Conservation (phyloP, 2,113 vertebrate species). For the Varanus salvator region DNA sequence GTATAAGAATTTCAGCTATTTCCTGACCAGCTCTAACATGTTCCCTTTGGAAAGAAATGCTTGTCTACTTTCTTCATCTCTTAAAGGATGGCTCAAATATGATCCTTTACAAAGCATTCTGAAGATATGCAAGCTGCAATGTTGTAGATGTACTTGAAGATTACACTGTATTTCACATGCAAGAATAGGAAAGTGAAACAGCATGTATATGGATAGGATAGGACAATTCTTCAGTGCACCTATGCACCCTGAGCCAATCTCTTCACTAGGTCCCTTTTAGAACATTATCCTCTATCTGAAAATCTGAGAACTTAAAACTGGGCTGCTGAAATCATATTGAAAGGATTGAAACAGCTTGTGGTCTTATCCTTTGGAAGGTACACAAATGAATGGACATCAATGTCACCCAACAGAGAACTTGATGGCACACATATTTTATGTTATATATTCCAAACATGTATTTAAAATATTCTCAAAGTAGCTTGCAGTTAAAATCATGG, state of each 20-base stretch:
- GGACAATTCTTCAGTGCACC: constrained; percentile 47
- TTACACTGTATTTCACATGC: not conserved
- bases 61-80: not conserved
- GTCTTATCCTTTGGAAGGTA: constrained; percentile 53
- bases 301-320: constrained; percentile 58
- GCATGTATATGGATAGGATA: constrained; percentile 33
- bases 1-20: constrained; percentile 11
- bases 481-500: not conserved
- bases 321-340: not conserved
- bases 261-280: constrained; percentile 74
- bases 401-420: constrained; percentile 69
- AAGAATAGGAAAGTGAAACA: constrained; percentile 9
- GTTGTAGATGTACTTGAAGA: constrained; percentile 38
- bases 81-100: not conserved
- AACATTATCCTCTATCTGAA: constrained; percentile 61
- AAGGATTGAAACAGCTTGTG: not conserved
- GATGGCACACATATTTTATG: constrained; percentile 77
- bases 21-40: constrained; percentile 12
- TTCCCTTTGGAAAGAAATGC: constrained; percentile 12
- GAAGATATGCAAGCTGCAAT: constrained; percentile 31
- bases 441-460: constrained; percentile 5
- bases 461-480: not conserved
- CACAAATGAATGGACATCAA: constrained; percentile 69
- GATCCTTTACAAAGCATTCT: constrained; percentile 1
- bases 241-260: constrained; percentile 66